A percentile compares a stretch with the other conserved stretches of the same genome.
Conservation (phyloP, 2,797 vertebrate species). For the Discoglossus pictus region DNA sequence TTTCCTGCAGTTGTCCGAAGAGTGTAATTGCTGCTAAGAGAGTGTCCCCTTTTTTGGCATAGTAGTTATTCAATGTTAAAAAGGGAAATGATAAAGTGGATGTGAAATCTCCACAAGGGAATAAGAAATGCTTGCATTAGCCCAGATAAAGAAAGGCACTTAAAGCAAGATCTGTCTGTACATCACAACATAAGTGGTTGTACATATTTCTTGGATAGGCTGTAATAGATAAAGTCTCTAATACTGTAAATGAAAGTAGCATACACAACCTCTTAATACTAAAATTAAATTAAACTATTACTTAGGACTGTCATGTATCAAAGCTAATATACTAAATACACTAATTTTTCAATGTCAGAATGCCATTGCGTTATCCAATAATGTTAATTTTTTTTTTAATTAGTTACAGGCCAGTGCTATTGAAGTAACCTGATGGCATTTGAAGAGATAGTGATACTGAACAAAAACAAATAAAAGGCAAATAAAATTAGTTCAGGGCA, state of each 20-base stretch:
- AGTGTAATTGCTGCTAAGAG: constrained; percentile 58
- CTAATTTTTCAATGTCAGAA: constrained; percentile 61
- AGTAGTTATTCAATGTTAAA: constrained; percentile 53
- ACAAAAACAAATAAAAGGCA: no score
- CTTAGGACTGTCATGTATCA: constrained; percentile 55
- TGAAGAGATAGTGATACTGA: no score
- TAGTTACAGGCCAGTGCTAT: no score
- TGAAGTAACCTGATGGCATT: no score
- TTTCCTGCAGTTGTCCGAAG: constrained; percentile 50
- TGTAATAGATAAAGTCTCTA: constrained; percentile 55
- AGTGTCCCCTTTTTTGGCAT: constrained; percentile 57
- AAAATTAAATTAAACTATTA: constrained; percentile 53
- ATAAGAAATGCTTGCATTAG: constrained; percentile 53
- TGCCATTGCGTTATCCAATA: constrained; percentile 60
- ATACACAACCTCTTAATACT: constrained; percentile 34
- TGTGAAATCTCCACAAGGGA: constrained; percentile 58
- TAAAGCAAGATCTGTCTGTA: constrained; percentile 67
- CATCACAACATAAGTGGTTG: constrained; percentile 59
- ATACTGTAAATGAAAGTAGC: constrained; percentile 60
- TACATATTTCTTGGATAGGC: constrained; percentile 53
- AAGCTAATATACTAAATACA: constrained; percentile 54
- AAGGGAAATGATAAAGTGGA: constrained; percentile 53
- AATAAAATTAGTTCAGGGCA: no score
- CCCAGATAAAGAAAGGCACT: constrained; percentile 63
- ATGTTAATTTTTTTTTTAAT: constrained; percentile 54